Base-by-base conservation (phyloP, 2,888 invertebrate genomes). In the Parascotia fuliginaria region DNA sequence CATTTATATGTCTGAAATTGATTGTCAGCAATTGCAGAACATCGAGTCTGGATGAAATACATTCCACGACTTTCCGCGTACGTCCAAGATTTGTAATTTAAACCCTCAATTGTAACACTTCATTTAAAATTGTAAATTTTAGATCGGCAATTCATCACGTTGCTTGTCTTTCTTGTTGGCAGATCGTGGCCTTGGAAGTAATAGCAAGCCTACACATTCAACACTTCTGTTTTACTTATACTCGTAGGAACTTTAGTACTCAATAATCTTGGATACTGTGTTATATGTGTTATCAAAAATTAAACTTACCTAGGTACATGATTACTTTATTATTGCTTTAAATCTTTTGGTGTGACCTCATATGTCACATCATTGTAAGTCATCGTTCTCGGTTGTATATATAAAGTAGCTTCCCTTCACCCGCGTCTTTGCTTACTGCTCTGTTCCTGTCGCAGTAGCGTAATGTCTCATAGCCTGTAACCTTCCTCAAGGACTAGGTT, bases 91-190 rank as follows among this genome's bases (percentile, higher is more conserved):
- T 78, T 80, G 81, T 84, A 78, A 81, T 83, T 82, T 80, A 83
- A 83, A 79, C 76, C 67, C 64, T 55, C 77, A 79, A 83, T 81
- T 75, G 79, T 73, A 66, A 65, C 64, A 66, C 75, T 24, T 74
- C 73, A 79, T 85, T 83, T 85, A 66, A 83, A 86, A 87, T 85
- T 85, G 64, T 79, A 85, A 85, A 74, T 73, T 67, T 70, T 70
- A 70, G 67, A 78, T 76, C 69, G 66, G 54, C 66, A 72, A 81
- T 85, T 83, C 70, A 80, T 82, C 79, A 78, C 74, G 69, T 65
- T 62, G 58, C 37, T 59, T 42, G 53, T 65, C 65, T 53, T 48
- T 56, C 50, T 51, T 49, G 57, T 56, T 55, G 68, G 60, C 57
- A 63, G 57, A 57, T 53, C 50, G 42, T 24, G 62, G 54, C 65